Evolutionary conservation across 2,113 vertebrate genomes (phyloP).

Genomic region (Rhea pennata): DNA sequence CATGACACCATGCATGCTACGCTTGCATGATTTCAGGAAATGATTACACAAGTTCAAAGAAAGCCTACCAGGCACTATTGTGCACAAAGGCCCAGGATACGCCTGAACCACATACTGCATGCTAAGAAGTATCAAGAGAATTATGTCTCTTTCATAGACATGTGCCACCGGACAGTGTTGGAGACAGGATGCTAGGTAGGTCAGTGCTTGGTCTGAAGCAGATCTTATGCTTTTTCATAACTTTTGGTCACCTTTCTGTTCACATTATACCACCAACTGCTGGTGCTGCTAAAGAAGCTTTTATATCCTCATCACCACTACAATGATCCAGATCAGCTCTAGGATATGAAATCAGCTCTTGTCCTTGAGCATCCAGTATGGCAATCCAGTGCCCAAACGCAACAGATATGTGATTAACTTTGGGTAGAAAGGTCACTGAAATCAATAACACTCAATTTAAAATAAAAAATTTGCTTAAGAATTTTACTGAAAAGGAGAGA

Average conservation of each 20-base stretch:
- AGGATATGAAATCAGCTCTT: background rate
- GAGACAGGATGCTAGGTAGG: background rate
- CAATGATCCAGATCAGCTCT: background rate
- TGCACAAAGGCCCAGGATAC: background rate
- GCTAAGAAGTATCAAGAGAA: background rate
- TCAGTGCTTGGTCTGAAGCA: background rate
- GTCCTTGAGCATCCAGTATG: background rate
- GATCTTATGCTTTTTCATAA: background rate
- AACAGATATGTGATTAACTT: rapidly evolving
- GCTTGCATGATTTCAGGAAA: background rate
- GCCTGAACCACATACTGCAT: background rate
- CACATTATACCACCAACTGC: background rate
- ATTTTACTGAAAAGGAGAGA: background rate
- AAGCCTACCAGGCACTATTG: background rate
- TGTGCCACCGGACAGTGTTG: background rate
- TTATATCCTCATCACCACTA: background rate
- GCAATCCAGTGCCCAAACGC: background rate
- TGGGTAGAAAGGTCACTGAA: background rate
- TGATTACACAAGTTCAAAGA: background rate
- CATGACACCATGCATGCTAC: background rate
- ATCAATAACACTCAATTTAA: background rate
- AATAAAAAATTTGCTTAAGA: background rate
- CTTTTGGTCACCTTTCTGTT: background rate
- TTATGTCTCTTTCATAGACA: background rate
- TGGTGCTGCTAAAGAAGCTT: background rate